A percentile compares a stretch with the other conserved stretches of the same genome.
Evolutionary conservation across 2,888 invertebrate species (phyloP).

Genomic region (Leucoptera coffeella): DNA sequence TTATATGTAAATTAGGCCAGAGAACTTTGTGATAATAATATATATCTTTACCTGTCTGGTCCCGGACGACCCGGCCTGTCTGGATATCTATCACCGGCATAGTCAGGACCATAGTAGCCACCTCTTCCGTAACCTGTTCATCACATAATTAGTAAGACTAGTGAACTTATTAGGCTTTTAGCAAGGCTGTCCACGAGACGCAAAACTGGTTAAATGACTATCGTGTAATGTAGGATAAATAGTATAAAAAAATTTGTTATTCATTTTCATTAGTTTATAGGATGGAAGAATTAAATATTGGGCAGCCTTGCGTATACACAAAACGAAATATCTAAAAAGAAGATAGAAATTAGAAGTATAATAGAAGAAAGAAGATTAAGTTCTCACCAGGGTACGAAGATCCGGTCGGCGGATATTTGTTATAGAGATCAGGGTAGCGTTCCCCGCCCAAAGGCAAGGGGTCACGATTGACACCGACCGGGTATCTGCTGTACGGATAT

Average conservation of each 20-base stretch:
- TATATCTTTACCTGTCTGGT: constrained; percentile 28
- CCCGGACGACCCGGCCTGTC: constrained; percentile 45
- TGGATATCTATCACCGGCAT: constrained; percentile 30
- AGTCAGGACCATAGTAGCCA: constrained; percentile 30
- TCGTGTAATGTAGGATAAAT: too few relatives aligned
- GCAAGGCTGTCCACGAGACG: too few relatives aligned
- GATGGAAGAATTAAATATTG: too few relatives aligned
- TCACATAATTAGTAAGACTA: too few relatives aligned
- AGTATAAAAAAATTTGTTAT: too few relatives aligned
- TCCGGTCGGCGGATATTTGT: constrained; percentile 55
- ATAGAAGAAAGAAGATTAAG: constrained; percentile 1
- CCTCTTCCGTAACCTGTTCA: constrained; percentile 33
- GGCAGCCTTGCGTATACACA: too few relatives aligned
- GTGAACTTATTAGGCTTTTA: too few relatives aligned
- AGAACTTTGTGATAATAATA: too few relatives aligned
- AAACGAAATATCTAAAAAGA: too few relatives aligned
- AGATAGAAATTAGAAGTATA: neutral
- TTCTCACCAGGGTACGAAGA: constrained; percentile 46
- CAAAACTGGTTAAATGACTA: too few relatives aligned
- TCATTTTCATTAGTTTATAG: too few relatives aligned
- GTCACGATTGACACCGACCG: constrained; percentile 41
- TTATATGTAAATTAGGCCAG: too few relatives aligned
- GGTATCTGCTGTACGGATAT: constrained; percentile 38
- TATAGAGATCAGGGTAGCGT: constrained; percentile 43
- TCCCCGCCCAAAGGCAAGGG: constrained; percentile 44